Evolutionary conservation across 2,888 invertebrate species (phyloP), one percentile per base, ranked within the genome.

Genomic region (Sarcophaga caerulescens): DNA sequence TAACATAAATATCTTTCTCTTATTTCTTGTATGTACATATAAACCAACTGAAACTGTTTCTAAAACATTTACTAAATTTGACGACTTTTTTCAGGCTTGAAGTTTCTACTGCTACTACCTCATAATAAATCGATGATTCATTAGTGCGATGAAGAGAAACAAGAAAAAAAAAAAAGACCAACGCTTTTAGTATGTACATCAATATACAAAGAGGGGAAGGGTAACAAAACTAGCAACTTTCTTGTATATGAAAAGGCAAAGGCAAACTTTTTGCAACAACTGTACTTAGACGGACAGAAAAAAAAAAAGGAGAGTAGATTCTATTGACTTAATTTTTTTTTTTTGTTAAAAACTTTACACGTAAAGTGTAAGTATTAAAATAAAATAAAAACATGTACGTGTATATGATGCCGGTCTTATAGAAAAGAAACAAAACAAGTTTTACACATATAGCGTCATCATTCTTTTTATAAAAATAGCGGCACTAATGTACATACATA

Each of bases 381-480:
- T 21, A 62, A 6, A 45, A 62, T 3, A 5, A 45, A 66, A 66
- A 17, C n/a, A 4, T 14, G 35, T 44, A 19, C 11, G 12, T 44
- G 17, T 73, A 73, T 23, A 21, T 23, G 25, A 45, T 21, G 60
- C 80, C 80, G 68, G 60, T 70, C 57, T 44, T 10, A 25, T 6
- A 65, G 57, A 62, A 45, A 47, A 52, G 19, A 74, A 6, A 74
- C 25, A 69, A 81, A 80, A 80, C 83, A 77, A 80, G 83, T 85
- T 85, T 85, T 62, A 35, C 35, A 52, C 62, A 70, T 60, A 78
- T 82, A 79, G 84, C 81, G 77, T 84, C 83, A 85, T 63, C 85
- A 83, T 77, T 68, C 44, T 59, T 68, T 57, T 68, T 76, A 76
- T 69, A 74, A 69, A 84, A 75, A 77, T 78, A 84, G 65, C 77